Evolutionary conservation across 2,113 vertebrate species (phyloP), one percentile per base, ranked within the genome.

Genomic region (Pterophyllum scalare): DNA sequence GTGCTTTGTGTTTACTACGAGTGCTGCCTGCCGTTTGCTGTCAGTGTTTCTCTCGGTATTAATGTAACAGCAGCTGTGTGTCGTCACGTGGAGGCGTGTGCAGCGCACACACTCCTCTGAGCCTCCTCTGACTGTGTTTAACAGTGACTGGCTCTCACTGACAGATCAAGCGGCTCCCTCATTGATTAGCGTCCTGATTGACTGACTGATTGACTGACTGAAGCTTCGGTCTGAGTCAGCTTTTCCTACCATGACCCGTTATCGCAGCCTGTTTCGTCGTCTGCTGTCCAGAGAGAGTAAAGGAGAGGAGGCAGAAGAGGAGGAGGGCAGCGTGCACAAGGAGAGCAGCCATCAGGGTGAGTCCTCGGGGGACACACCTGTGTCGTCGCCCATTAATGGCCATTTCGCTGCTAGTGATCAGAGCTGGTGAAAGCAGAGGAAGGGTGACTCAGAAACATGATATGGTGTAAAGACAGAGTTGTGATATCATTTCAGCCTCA

Each of bases 271-370:
- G 62, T 38, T 94, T 4, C 84, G 88, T 0, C 90, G 83, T 4
- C 90, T 94, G 83, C 83, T 94, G 77, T 89, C 81, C 12, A 65
- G 80, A 0, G 86, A 88, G 3, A 77, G 82, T 7, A 88, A 85
- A 49, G 70, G 75, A 8, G 46, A 81, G 52, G 86, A 79, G 84
- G 86, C 26, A 0, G 85, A 78, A 6, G 64, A 87, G 7, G 87
- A 91, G 26, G 86, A 93, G 46, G 81, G 77, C 79, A 52, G 72
- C 17, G 7, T 46, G 12, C 59, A 46, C 13, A 72, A 59, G 2
- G 86, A 91, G 59, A 85, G 67, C 81, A 60, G 59, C 77, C 60
- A 82, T 26, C 90, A 86, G 83, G 89, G 93, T 94, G 89, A 94
- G 93, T 89, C 46, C 43, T 46, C 20, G 3, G 57, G 24, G 24